phyloP scores from a whole-genome alignment of 2,888 invertebrate species.

The Synanthedon vespiformis region DNA sequence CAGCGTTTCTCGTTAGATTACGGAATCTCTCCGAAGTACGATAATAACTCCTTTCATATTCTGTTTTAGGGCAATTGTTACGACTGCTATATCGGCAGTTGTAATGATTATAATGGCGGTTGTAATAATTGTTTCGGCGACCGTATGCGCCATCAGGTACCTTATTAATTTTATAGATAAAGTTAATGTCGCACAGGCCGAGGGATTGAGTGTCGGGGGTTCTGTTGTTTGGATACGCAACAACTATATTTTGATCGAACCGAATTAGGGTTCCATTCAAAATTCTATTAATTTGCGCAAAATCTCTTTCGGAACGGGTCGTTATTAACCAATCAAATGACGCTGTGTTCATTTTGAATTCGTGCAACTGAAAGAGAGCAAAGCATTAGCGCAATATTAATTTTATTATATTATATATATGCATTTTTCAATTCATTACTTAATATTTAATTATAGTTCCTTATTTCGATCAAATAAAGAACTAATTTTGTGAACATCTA shows the following conservation, averaged over 20 bases:
- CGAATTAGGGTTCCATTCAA: conserved; percentile 42
- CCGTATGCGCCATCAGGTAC: background rate
- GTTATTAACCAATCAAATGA: conserved; percentile 50
- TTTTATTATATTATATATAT: too few species aligned
- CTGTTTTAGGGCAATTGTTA: conserved; percentile 15
- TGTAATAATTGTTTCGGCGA: conserved; percentile 2
- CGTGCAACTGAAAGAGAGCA: conserved; percentile 31
- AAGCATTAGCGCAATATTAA: background rate
- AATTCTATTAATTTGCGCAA: conserved; percentile 31
- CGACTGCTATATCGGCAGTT: conserved; percentile 8
- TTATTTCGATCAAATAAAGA: too few species aligned
- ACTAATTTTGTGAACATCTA: too few species aligned
- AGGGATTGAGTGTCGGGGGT: conserved; percentile 4
- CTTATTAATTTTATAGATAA: conserved; percentile 24
- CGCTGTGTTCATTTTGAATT: conserved; percentile 35
- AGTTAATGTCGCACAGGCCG: conserved; percentile 36
- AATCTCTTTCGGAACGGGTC: conserved; percentile 31
- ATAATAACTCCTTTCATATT: conserved; percentile 39
- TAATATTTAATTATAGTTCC: too few species aligned
- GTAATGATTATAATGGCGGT: conserved; percentile 3
- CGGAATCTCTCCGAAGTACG: conserved; percentile 34
- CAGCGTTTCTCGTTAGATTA: conserved; percentile 33
- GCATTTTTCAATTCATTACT: too few species aligned
- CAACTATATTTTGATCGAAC: conserved; percentile 50
- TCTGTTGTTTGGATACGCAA: conserved; percentile 24